Percentiles rank a stretch among this genome's conserved stretches.
Conservation (phyloP, 2,797 vertebrate genomes). For the Alosa sapidissima region DNA sequence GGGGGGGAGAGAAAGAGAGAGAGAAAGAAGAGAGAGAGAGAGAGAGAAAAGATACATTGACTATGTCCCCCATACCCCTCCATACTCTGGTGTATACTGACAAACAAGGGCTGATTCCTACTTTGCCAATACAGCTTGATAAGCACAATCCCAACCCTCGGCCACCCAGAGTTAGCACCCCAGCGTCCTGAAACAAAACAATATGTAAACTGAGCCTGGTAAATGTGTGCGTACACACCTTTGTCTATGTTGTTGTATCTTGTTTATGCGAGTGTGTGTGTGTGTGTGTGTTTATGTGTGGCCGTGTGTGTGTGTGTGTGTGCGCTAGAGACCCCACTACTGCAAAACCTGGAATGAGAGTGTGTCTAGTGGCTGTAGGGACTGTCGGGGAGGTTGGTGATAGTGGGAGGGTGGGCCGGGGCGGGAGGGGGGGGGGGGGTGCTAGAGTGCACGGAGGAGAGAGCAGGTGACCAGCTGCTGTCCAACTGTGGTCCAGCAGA, state of each 20-base stretch:
- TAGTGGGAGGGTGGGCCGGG: not conserved
- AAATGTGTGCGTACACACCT: not conserved
- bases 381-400: slow-evolving; percentile 19
- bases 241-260: not conserved
- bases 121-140: not conserved
- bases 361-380: slow-evolving; percentile 15
- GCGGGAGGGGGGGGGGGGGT: not conserved
- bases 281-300: not conserved
- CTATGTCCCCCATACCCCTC: not conserved
- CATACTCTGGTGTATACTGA: slow-evolving; percentile 1
- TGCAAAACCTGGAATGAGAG: slow-evolving; percentile 19
- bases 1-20: no score
- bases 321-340: slow-evolving; percentile 28
- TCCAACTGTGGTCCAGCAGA: slow-evolving; percentile 49
- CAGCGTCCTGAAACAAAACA: not conserved
- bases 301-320: slow-evolving; percentile 19
- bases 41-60: slow-evolving; percentile 38
- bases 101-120: not conserved
- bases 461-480: slow-evolving; percentile 57
- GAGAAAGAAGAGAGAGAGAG: slow-evolving; percentile 45
- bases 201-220: slow-evolving; percentile 5
- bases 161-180: not conserved
- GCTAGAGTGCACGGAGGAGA: slow-evolving; percentile 49
- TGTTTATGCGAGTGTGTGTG: not conserved
- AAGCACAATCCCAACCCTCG: not conserved